These are phyloP conservation scores for Gnathonemus longibarbis DNA, from an alignment of 2,113 vertebrate species.

Conservation along the genomic window DNA sequence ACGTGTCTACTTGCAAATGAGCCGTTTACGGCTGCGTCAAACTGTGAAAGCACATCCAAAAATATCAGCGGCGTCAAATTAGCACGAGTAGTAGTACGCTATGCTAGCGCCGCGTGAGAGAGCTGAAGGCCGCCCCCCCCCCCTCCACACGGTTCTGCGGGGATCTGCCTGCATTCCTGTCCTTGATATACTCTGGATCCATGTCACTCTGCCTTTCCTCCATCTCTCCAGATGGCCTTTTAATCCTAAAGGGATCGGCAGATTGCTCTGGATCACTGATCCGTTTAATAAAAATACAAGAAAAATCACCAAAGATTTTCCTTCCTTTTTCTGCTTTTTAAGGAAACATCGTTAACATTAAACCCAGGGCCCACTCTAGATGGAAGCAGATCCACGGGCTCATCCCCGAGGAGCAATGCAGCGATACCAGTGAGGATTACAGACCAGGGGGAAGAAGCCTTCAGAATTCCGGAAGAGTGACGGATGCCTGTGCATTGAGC, in stretches of 20 bases:
- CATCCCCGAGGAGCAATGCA: neutral
- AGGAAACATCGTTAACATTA: neutral
- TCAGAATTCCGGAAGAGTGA: neutral
- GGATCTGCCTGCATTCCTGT: neutral
- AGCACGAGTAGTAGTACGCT: neutral
- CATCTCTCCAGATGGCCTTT: neutral
- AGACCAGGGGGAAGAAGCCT: neutral
- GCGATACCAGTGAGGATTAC: neutral
- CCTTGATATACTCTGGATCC: neutral
- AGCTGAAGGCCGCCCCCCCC: neutral
- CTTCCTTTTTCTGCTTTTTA: neutral
- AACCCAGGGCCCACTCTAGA: neutral
- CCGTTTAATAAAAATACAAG: neutral
- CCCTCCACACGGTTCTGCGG: neutral
- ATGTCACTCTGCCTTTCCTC: neutral
- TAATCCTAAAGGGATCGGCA: neutral
- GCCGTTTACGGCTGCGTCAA: neutral
- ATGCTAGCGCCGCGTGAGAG: neutral
- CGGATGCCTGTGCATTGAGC: neutral
- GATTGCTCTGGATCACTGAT: neutral
- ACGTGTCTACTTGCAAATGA: slow-evolving; percentile 8
- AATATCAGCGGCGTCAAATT: neutral
- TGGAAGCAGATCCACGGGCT: neutral
- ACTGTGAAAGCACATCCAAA: neutral
- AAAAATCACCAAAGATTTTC: neutral